These are phyloP conservation scores for Physella acuta DNA, from an alignment of 1,140 invertebrate species.

Conservation along the genomic window DNA sequence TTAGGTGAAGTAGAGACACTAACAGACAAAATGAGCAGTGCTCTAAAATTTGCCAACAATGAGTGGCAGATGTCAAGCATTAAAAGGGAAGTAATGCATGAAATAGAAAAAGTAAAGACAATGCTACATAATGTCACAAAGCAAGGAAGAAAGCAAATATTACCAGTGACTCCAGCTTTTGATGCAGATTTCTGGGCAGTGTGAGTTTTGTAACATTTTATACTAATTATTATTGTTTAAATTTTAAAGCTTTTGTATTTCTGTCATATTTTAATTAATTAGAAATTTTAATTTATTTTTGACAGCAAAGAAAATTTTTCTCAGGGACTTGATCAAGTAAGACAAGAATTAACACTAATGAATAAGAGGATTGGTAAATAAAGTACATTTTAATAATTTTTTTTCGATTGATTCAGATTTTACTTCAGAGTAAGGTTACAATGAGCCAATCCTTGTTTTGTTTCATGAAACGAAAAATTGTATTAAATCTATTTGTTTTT, in stretches of 20 bases:
- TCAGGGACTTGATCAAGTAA: constrained; percentile 6
- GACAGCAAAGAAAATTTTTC: constrained; percentile 19
- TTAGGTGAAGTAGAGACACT: constrained; percentile 18
- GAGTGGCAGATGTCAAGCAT: constrained; percentile 9
- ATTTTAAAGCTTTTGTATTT: background rate
- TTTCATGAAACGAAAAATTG: too few species aligned
- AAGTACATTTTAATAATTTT: too few species aligned
- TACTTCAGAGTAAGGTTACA: too few species aligned
- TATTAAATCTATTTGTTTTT: too few species aligned
- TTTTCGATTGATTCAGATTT: too few species aligned
- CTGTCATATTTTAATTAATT: background rate
- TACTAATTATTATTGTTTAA: background rate
- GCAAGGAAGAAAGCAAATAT: background rate
- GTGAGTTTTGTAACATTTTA: constrained; percentile 1
- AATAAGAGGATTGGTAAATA: constrained; percentile 20
- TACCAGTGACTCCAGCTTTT: background rate
- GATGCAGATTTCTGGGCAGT: constrained; percentile 16
- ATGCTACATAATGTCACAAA: constrained; percentile 2
- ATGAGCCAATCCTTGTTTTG: too few species aligned
- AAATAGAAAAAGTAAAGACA: constrained; percentile 19
- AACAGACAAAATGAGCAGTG: constrained; percentile 8
- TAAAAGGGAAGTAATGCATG: constrained; percentile 18
- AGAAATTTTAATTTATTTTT: background rate
- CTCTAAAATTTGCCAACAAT: background rate
- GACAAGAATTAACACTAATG: background rate